Evolutionary conservation across 2,113 vertebrate genomes (phyloP).

Genomic region (Lichenostomus cassidix): DNA sequence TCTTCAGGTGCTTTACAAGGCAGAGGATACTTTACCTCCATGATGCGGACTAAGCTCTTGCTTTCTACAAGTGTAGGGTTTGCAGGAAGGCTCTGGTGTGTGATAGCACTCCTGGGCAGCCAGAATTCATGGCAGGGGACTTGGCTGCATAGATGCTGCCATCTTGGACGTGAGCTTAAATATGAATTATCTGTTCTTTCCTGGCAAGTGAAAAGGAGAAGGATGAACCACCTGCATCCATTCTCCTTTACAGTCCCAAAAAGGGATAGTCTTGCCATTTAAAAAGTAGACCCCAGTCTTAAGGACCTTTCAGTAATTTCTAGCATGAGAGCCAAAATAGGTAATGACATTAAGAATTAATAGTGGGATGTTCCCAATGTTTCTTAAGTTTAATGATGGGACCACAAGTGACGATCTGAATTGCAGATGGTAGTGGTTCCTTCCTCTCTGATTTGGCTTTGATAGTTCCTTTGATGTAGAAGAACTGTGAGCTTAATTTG

Average conservation of each 20-base stretch:
- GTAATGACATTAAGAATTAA: background rate
- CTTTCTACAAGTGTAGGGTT: background rate
- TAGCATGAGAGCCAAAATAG: background rate
- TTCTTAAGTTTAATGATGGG: background rate
- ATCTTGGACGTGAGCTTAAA: background rate
- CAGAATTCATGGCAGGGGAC: background rate
- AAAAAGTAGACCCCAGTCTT: background rate
- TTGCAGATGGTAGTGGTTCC: constrained; percentile 41
- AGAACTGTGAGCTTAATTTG: constrained; percentile 37
- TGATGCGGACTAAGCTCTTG: background rate
- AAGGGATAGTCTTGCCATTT: background rate
- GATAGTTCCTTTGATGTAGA: constrained; percentile 48
- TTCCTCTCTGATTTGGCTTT: constrained; percentile 32
- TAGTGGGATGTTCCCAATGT: background rate
- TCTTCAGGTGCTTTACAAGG: background rate
- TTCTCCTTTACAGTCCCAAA: background rate
- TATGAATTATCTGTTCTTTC: background rate
- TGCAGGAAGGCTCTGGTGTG: background rate
- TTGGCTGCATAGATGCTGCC: background rate
- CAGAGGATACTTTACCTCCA: background rate
- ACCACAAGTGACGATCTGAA: constrained; percentile 31
- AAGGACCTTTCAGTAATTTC: background rate
- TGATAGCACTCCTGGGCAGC: background rate
- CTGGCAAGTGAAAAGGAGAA: background rate
- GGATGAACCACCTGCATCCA: background rate